phyloP scores from a whole-genome alignment of 2,888 invertebrate genomes.

The Chouioia cunea region DNA sequence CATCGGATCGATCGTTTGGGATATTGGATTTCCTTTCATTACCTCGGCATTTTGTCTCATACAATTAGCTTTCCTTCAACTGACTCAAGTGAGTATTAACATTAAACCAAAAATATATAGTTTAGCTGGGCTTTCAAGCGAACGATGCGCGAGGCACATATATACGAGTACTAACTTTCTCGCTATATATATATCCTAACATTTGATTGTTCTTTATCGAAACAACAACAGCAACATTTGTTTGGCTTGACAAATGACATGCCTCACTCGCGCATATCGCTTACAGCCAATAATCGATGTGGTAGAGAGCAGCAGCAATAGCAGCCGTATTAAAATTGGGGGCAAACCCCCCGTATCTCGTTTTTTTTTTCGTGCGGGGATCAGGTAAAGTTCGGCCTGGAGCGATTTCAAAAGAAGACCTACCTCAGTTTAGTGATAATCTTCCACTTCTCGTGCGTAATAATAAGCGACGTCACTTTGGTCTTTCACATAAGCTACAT shows the following conservation, averaged over 20 bases:
- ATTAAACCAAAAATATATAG: background rate
- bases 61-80: conserved; percentile 72
- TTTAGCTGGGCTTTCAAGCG: too few species aligned
- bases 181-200: too few species aligned
- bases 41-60: conserved; percentile 73
- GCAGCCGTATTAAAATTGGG: too few species aligned
- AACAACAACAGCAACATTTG: too few species aligned
- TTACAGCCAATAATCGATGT: background rate
- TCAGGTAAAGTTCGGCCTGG: conserved; percentile 71
- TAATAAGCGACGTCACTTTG: conserved; percentile 70
- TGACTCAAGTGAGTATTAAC: conserved; percentile 69
- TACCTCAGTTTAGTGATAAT: conserved; percentile 70
- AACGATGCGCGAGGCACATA: too few species aligned
- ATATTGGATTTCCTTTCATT: conserved; percentile 72
- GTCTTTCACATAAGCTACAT: conserved; percentile 68
- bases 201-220: too few species aligned
- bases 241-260: background rate
- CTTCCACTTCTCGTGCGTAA: conserved; percentile 70
- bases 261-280: background rate
- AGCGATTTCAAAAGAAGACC: conserved; percentile 70
- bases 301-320: too few species aligned
- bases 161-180: too few species aligned
- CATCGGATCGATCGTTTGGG: conserved; percentile 71
- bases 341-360: background rate
- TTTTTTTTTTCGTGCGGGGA: too few species aligned